These are phyloP conservation scores for Copidosoma floridanum DNA, from an alignment of 1,140 invertebrate genomes.

Conservation along the genomic window DNA sequence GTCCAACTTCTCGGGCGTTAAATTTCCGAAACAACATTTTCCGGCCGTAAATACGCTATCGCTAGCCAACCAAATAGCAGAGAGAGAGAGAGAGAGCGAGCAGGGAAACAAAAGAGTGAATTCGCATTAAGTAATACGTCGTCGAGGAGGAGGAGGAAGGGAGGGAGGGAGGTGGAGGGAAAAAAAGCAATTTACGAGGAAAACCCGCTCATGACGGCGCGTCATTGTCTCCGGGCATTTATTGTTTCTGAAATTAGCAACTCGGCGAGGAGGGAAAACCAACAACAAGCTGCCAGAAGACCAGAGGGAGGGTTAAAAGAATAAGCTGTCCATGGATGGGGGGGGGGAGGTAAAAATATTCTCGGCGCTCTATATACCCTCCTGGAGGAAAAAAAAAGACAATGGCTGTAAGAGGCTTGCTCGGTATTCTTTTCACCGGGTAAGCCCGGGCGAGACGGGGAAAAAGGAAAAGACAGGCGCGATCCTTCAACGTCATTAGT, in stretches of 20 bases:
- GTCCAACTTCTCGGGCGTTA: constrained; percentile 7
- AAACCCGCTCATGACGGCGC: constrained; percentile 18
- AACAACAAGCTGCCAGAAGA: background rate
- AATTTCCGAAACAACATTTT: constrained; percentile 27
- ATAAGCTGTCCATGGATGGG: background rate
- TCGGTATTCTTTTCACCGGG: constrained; percentile 13
- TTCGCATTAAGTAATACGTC: constrained; percentile 19
- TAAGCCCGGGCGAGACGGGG: background rate
- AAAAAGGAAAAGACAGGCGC: no score
- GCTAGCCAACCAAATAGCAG: background rate
- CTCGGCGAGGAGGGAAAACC: constrained; percentile 4
- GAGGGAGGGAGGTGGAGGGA: background rate
- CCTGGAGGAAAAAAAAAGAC: constrained; percentile 1
- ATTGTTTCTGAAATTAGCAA: constrained; percentile 28
- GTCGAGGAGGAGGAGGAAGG: constrained; percentile 5
- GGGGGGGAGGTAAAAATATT: background rate
- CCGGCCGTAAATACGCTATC: constrained; percentile 15
- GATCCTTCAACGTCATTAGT: no score
- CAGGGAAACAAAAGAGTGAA: constrained; percentile 16
- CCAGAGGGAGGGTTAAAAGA: background rate
- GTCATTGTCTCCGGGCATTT: constrained; percentile 23
- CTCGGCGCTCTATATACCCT: constrained; percentile 5
- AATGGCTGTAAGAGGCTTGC: background rate
- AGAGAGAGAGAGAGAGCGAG: background rate
- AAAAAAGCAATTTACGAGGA: constrained; percentile 23